phyloP scores from a whole-genome alignment of 1,140 invertebrate species.

The Panagrolaimus sp. region DNA sequence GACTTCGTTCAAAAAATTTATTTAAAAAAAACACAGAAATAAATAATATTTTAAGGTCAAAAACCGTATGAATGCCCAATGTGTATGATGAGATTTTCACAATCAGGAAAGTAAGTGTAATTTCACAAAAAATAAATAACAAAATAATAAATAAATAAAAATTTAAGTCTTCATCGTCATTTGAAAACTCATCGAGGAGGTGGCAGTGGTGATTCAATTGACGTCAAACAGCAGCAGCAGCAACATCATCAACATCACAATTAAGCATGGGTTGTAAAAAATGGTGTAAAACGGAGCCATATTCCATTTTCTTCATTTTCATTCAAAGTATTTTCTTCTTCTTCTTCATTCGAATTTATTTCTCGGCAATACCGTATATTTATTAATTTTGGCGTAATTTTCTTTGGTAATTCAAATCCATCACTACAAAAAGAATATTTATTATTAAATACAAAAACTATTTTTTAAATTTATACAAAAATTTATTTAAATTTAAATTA shows the following conservation, averaged over 20 bases:
- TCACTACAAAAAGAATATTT: neutral
- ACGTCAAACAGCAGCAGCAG: no score
- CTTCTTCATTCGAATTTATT: neutral
- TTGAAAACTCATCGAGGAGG: constrained; percentile 80
- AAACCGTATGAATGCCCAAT: constrained; percentile 84
- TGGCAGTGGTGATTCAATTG: neutral
- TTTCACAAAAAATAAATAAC: neutral
- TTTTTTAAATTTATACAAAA: neutral
- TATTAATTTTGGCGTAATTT: neutral
- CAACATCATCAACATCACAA: neutral
- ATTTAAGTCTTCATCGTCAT: constrained; percentile 83
- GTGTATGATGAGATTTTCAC: constrained; percentile 85
- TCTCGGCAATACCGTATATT: neutral
- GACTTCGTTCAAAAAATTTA: constrained; percentile 67
- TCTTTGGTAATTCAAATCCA: neutral
- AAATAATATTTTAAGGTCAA: constrained; percentile 86
- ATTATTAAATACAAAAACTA: no score
- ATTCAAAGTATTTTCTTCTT: neutral
- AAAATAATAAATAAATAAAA: neutral
- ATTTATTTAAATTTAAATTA: neutral
- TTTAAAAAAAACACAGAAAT: constrained; percentile 62
- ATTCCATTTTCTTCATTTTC: neutral
- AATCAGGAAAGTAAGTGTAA: constrained; percentile 70
- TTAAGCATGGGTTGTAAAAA: neutral
- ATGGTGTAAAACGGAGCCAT: constrained; percentile 1